A percentile compares a stretch with the other conserved stretches of the same genome.
phyloP scores from a whole-genome alignment of 2,113 vertebrate genomes.

The Mungos mungo region DNA sequence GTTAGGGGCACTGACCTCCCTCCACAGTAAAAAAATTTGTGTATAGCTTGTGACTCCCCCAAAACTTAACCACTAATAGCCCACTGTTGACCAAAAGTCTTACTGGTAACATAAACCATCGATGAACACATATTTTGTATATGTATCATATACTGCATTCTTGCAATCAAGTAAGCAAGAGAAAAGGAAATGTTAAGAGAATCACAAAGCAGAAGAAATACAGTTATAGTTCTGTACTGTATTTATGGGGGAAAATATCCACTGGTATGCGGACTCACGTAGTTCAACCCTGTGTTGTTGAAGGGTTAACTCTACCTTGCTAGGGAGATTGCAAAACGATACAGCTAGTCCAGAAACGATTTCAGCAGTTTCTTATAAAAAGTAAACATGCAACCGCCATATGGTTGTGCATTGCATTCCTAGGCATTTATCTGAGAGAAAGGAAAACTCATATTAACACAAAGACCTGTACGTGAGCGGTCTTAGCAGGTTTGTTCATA shows the following conservation, averaged over 20 bases:
- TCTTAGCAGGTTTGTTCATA: neutral
- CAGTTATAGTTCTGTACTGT: neutral
- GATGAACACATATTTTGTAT: neutral
- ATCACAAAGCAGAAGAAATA: neutral
- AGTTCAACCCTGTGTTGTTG: neutral
- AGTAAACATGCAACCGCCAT: neutral
- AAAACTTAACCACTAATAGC: neutral
- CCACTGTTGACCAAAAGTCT: neutral
- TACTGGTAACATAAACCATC: neutral
- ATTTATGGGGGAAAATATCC: neutral
- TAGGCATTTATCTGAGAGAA: neutral
- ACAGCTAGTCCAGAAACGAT: neutral
- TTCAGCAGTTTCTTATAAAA: slow-evolving; percentile 20
- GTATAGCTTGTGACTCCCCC: neutral
- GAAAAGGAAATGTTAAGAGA: neutral
- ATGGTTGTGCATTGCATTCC: neutral
- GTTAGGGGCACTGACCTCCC: neutral
- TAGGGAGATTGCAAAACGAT: slow-evolving; percentile 19
- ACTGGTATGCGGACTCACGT: neutral
- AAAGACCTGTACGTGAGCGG: neutral
- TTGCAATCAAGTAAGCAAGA: neutral
- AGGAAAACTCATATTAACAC: neutral
- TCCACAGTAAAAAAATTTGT: too few relatives aligned
- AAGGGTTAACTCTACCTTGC: neutral
- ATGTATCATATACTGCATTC: neutral